These are phyloP conservation scores for Grantiella picta DNA, from an alignment of 2,113 vertebrate genomes.

Conservation along the genomic window DNA sequence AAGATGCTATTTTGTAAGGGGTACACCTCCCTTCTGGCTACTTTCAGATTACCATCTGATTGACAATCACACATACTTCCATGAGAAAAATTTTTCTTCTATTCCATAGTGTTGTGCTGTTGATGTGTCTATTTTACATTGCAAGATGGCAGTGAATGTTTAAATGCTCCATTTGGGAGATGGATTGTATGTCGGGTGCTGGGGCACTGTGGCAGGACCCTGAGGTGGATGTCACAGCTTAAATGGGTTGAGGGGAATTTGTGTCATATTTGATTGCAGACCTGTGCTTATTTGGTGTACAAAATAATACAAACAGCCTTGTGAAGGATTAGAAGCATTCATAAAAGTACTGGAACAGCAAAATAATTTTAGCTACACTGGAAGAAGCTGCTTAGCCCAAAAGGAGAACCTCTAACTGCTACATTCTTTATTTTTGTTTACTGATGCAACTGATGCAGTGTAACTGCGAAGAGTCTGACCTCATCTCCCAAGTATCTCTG, in stretches of 20 bases:
- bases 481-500: not conserved
- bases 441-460: not conserved
- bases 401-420: not conserved
- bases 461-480: not conserved
- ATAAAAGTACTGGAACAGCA: not conserved
- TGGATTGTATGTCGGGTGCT: not conserved
- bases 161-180: not conserved
- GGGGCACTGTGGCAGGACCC: not conserved
- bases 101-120: not conserved
- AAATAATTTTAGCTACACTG: not conserved
- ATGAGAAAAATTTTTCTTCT: not conserved
- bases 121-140: not conserved
- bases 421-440: not conserved
- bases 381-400: not conserved
- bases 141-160: not conserved
- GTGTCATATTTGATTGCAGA: not conserved
- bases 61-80: not conserved
- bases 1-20: not conserved
- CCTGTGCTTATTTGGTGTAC: not conserved
- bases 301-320: not conserved
- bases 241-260: not conserved
- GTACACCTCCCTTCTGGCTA: not conserved
- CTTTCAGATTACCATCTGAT: not conserved
- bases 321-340: not conserved
- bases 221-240: not conserved